phyloP scores from a whole-genome alignment of 2,113 vertebrate species.

The Misgurnus anguillicaudatus region DNA sequence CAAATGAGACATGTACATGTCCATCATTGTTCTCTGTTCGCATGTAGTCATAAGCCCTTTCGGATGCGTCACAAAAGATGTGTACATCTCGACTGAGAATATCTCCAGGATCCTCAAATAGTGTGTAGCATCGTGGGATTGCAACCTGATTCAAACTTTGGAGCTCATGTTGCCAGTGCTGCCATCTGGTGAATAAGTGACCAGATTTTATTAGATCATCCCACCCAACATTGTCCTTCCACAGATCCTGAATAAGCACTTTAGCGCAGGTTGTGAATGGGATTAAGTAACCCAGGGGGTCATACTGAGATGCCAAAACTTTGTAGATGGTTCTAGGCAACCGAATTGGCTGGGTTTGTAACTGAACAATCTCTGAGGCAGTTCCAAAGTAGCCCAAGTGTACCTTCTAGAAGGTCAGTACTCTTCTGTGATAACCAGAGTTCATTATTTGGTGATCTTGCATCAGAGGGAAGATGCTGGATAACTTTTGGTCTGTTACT shows the following conservation, averaged over 20 bases:
- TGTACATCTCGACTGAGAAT: not conserved
- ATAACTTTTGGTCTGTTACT: not conserved
- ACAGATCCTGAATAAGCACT: not conserved
- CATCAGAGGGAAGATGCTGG: not conserved
- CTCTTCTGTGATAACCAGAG: constrained; percentile 4
- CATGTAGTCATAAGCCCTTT: not conserved
- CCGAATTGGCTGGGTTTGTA: not conserved
- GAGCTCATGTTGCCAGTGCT: no score
- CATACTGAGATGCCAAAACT: no score
- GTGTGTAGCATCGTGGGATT: no score
- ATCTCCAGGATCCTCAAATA: no score
- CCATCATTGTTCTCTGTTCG: not conserved
- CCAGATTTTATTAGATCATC: no score
- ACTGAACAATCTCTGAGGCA: not conserved
- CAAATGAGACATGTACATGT: no score
- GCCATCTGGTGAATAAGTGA: no score
- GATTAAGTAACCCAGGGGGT: no score
- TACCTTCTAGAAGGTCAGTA: no score
- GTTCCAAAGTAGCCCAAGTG: not conserved
- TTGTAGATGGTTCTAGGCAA: not conserved
- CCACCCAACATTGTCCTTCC: no score
- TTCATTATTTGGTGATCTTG: not conserved
- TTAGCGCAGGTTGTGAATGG: not conserved
- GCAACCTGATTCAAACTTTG: no score
- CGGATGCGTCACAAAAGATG: not conserved